Evolutionary conservation across 1,140 invertebrate species (phyloP).

Genomic region (Galleria mellonella): DNA sequence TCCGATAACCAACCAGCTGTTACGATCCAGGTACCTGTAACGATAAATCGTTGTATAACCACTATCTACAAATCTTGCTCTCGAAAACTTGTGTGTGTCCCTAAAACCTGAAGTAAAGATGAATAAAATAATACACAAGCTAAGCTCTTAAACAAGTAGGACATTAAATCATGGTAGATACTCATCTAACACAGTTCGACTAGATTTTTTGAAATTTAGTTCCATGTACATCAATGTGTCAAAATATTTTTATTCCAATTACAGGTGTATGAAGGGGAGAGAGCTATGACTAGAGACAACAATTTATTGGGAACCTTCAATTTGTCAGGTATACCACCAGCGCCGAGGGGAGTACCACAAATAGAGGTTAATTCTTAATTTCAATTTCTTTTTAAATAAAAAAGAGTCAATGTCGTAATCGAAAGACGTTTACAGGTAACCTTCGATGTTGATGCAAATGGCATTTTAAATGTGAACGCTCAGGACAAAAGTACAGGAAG

Average conservation of each 20-base stretch:
- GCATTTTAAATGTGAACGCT: conserved; percentile 87
- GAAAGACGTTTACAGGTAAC: conserved; percentile 75
- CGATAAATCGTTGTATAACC: too few relatives aligned
- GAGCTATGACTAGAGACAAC: conserved; percentile 87
- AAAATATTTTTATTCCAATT: not conserved
- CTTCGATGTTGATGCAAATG: conserved; percentile 88
- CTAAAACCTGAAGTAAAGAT: too few relatives aligned
- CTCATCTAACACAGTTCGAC: too few relatives aligned
- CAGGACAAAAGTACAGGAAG: conserved; percentile 86
- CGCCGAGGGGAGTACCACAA: conserved; percentile 76
- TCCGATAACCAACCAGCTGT: conserved; percentile 84
- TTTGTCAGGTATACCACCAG: conserved; percentile 83
- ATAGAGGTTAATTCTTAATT: conserved; percentile 76
- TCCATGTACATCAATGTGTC: too few relatives aligned
- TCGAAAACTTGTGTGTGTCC: too few relatives aligned
- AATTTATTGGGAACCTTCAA: conserved; percentile 89
- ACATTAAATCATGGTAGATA: too few relatives aligned
- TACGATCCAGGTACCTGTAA: conserved; percentile 83
- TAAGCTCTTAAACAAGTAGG: too few relatives aligned
- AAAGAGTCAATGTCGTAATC: too few relatives aligned
- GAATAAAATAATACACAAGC: too few relatives aligned
- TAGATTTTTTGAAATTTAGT: too few relatives aligned
- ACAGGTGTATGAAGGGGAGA: conserved; percentile 87
- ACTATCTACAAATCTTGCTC: too few relatives aligned
- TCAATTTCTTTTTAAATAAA: too few relatives aligned